Percentiles rank a stretch among this genome's conserved stretches.
phyloP scores from a whole-genome alignment of 1,140 invertebrate genomes.

The Telenomus remus region DNA sequence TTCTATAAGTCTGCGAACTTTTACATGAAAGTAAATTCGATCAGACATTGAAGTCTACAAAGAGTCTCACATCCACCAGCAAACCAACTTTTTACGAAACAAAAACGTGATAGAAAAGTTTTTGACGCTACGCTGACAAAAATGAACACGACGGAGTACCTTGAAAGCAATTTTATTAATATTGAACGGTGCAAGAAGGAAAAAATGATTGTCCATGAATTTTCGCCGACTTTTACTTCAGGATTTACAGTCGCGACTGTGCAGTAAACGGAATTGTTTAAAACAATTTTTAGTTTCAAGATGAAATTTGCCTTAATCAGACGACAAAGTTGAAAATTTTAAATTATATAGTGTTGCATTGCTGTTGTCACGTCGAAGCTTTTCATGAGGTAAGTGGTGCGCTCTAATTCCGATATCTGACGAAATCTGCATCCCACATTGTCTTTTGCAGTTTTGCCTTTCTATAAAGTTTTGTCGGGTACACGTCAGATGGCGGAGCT shows the following conservation, averaged over 20 bases:
- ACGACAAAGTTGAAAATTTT: too few relatives aligned
- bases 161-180: slow-evolving; percentile 49
- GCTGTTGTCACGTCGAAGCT: neutral
- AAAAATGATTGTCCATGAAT: too few relatives aligned
- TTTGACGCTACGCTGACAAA: slow-evolving; percentile 31
- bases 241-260: too few relatives aligned
- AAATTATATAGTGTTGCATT: slow-evolving; percentile 1
- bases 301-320: too few relatives aligned
- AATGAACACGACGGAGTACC: slow-evolving; percentile 35
- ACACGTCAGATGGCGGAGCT: slow-evolving; percentile 31
- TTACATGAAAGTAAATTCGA: slow-evolving; percentile 38
- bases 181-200: slow-evolving; percentile 23
- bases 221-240: too few relatives aligned
- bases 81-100: slow-evolving; percentile 31
- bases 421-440: slow-evolving; percentile 31
- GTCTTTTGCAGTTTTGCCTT: slow-evolving; percentile 29
- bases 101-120: slow-evolving; percentile 48
- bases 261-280: too few relatives aligned
- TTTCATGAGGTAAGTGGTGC: slow-evolving; percentile 14
- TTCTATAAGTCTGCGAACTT: slow-evolving; percentile 39
- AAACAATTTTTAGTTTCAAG: too few relatives aligned
- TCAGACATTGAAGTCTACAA: slow-evolving; percentile 43
- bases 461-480: slow-evolving; percentile 23
- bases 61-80: slow-evolving; percentile 32
- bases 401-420: slow-evolving; percentile 24